Evolutionary conservation across 1,140 invertebrate species (phyloP), one percentile per base, ranked within the genome.

Genomic region (Drosophila bifasciata): DNA sequence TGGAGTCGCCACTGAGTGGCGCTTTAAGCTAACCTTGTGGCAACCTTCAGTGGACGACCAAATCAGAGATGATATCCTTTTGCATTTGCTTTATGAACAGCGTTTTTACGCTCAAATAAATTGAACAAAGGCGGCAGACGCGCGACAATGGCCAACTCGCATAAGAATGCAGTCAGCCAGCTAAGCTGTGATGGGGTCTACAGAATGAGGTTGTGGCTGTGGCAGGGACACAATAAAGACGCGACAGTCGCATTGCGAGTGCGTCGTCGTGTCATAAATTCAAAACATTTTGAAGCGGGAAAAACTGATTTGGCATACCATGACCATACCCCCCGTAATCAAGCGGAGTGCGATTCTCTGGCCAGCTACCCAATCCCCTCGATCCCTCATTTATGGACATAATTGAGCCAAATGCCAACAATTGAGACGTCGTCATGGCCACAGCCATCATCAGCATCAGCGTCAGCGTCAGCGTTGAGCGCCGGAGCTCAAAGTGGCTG

Each of bases 291-390:
- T 83, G 50, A 72, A 75, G 78, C 36, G 69, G 68, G 55, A 73
- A 72, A 72, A 85, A 85, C 81, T 86, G 80, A 85, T 85, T 85
- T 86, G 73, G 67, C 72, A 77, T 59, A 57, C 48, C n/a, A n/a
- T n/a, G n/a, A n/a, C n/a, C n/a, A n/a, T n/a, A n/a, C n/a, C n/a
- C n/a, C 56, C 32, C 11, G 32, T 36, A 86, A 86, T 85, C 72
- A 76, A 61, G 59, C 63, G 32, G 52, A 80, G 81, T 85, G 62
- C 49, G 61, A 40, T 6, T 6, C 23, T 7, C 6, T n/a, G 0
- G 19, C 19, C 19, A 21, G 2, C 19, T 11, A 49, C 5, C 21
- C 11, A 25, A 6, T 0, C 19, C 19, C 13, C 19, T 5, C 46
- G 28, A 3, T 11, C 7, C 0, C 21, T 23, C 13, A 17, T 50